Conservation (phyloP, 2,113 vertebrate genomes). For the Epinephelus lanceolatus region DNA sequence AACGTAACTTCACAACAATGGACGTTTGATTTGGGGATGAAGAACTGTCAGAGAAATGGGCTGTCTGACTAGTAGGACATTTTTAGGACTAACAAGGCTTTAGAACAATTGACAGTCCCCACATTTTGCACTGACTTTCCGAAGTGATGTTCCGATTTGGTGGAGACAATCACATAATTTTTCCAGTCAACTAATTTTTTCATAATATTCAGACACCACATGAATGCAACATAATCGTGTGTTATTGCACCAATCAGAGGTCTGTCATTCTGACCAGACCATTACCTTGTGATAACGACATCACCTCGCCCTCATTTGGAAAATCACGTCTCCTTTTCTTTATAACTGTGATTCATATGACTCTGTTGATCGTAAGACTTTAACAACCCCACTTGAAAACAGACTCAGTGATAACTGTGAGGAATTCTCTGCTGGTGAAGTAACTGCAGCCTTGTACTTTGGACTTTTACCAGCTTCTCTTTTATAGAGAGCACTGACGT, state of each 20-base stretch:
- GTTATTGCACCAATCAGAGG: neutral
- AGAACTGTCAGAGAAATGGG: too few species aligned
- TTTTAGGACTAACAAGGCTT: too few species aligned
- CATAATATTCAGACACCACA: too few species aligned
- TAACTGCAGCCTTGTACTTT: neutral
- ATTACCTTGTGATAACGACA: neutral
- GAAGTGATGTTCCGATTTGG: too few species aligned
- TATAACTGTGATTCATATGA: neutral
- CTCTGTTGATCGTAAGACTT: neutral
- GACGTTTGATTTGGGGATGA: too few species aligned
- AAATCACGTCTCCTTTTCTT: neutral
- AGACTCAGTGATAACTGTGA: neutral
- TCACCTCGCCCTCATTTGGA: neutral
- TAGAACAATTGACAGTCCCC: too few species aligned
- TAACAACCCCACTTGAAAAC: neutral
- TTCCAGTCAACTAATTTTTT: too few species aligned
- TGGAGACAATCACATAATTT: too few species aligned
- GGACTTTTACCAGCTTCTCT: neutral
- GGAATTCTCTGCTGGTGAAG: neutral
- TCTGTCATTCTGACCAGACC: neutral
- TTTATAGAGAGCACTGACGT: neutral
- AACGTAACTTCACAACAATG: too few species aligned
- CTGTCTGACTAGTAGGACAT: too few species aligned
- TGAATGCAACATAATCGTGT: too few species aligned
- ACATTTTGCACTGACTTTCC: too few species aligned